Base-by-base conservation (phyloP, 2,113 vertebrate genomes). In the Leiothrix lutea region DNA sequence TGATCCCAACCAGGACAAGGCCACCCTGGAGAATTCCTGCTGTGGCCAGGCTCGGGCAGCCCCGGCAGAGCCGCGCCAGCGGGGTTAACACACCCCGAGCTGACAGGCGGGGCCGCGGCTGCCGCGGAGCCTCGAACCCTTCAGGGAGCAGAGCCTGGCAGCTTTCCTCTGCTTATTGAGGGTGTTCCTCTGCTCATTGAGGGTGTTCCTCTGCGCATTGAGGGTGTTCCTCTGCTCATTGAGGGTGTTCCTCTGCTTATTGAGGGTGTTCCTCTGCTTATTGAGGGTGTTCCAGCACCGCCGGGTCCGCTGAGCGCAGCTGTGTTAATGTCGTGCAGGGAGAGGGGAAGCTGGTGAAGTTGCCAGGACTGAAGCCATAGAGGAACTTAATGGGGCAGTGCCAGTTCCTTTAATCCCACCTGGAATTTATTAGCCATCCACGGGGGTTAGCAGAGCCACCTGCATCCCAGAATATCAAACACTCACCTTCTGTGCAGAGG, bases 361-460 rank as follows among this genome's bases (percentile, higher is more conserved):
- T 91, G 91, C 91, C 94, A 92, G 73, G 72, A 71, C 26, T 8
- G 8, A 83, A 80, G 50, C 83, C 75, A 6, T 8, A 48, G 48
- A 65, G 80, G 73, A 87, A 81, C 29, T 48, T 36, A 21, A 53
- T 22, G 57, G 60, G 86, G 66, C 83, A 94, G 83, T 69, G 91
- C 72, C 92, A 92, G 88, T 67, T 80, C 69, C 88, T 88, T 78
- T 53, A 44, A 81, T 57, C 91, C 91, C 91, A 79, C 86, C 61
- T 79, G 91, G 92, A 86, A 56, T 8, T 78, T 66, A 18, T 47
- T 26, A 56, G 57, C 20, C 64, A 31, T 42, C 14, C 2, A 0
- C n/a, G 20, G 54, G 78, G 88, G 45, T 31, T 12, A 1, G 67
- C 0, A 1, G 24, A 92, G 69, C 89, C 89, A 83, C 79, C 82